Percentiles rank a stretch among this genome's conserved stretches.
These are phyloP conservation scores for Neodon shergylaensis DNA, from an alignment of 2,113 vertebrate genomes.

Conservation along the genomic window DNA sequence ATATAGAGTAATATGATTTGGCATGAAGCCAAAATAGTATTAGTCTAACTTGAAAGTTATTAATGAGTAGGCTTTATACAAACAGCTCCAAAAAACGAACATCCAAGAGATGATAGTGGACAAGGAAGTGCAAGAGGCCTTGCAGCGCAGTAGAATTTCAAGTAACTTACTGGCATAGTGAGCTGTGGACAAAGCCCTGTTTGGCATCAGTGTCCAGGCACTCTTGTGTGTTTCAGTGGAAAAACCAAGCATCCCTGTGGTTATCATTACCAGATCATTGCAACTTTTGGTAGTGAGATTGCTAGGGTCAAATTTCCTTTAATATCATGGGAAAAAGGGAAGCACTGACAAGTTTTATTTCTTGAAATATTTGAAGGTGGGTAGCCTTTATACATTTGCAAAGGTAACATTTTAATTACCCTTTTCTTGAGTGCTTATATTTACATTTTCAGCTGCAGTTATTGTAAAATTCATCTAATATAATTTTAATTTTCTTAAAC, in stretches of 20 bases:
- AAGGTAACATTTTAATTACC: background rate
- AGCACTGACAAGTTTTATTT: background rate
- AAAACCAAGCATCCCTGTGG: background rate
- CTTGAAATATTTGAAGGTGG: background rate
- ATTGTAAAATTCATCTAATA: constrained; percentile 7
- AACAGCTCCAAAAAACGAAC: background rate
- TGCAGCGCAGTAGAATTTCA: background rate
- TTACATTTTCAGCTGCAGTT: background rate
- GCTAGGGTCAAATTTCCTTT: background rate
- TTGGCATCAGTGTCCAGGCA: background rate
- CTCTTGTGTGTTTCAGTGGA: background rate
- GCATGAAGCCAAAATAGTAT: background rate
- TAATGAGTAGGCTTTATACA: background rate
- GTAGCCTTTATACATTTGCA: background rate
- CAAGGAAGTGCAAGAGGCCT: accelerated
- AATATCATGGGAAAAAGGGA: background rate
- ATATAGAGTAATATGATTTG: background rate
- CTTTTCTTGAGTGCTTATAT: background rate
- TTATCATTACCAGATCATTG: background rate
- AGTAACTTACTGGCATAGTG: background rate
- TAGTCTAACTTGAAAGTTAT: background rate
- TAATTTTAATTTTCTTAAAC: constrained; percentile 21
- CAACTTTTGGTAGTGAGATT: background rate
- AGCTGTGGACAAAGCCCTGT: accelerated
- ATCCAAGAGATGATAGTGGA: background rate